Evolutionary conservation across 1,140 invertebrate genomes (phyloP), one percentile per base, ranked within the genome.

Genomic region (Euglossa dilemma): DNA sequence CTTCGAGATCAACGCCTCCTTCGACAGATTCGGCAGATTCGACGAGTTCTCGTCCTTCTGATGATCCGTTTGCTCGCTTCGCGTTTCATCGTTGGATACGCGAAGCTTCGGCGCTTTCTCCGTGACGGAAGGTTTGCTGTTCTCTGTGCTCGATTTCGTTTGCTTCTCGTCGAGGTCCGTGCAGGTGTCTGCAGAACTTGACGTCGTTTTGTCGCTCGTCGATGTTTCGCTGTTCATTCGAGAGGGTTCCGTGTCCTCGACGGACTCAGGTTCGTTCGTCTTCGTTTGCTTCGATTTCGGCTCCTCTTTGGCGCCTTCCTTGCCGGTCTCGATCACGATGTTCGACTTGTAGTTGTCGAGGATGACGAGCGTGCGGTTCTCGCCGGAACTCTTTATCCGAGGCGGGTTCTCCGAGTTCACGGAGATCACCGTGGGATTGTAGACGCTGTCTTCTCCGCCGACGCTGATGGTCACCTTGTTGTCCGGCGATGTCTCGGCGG

Each of bases 381-480:
- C 93, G 1, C 63, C 67, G 0, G 92, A 86, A 47, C 79, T 94
- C 36, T 91, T 89, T 59, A 92, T 89, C 52, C 81, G 90, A 0
- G 91, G 84, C 56, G 78, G 85, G 61, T 85, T 91, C 3, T 90
- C 84, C 12, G 93, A 91, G 43, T 94, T 94, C 0, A 94, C 92
- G 6, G 93, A 92, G 47, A 94, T 94, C 20, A 94, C 93, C 0
- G 93, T 94, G 0, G 94, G 93, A 80, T 93, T 94, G 71, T 93
- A 94, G n/a, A 92, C 85, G 70, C 87, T 94, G 69, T 91, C 91
- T 23, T 95, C 92, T 0, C 94, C 93, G 6, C 93, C 92, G 0
- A 95, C 93, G 80, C 93, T 95, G 66, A 95, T 94, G 16, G 93
- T 95, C 9, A 94, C 93, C 70, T 94, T 94, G 79, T 94, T 94